A percentile compares a stretch with the other conserved stretches of the same genome.
These are phyloP conservation scores for Crypturellus undulatus DNA, from an alignment of 2,113 vertebrate species.

Conservation along the genomic window DNA sequence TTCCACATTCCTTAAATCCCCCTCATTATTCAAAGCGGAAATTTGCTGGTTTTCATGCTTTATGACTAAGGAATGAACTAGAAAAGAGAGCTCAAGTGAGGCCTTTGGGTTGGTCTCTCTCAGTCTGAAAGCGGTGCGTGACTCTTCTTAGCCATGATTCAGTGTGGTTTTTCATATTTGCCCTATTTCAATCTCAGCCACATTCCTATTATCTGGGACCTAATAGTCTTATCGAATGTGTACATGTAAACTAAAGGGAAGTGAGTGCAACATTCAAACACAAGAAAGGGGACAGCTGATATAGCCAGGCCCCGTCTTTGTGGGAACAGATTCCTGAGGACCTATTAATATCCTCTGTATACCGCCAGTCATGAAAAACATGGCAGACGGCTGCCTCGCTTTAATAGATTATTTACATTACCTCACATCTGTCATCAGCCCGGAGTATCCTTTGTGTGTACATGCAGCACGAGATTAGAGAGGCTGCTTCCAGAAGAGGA, in stretches of 20 bases:
- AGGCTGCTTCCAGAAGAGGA: background rate
- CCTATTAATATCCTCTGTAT: background rate
- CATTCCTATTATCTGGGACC: background rate
- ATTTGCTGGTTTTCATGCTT: background rate
- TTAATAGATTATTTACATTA: background rate
- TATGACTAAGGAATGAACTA: background rate
- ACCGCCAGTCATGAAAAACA: background rate
- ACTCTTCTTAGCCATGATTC: background rate
- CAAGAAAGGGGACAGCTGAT: slow-evolving; percentile 14
- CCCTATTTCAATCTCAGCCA: background rate
- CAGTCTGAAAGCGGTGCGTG: background rate
- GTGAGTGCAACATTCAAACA: background rate
- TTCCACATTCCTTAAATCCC: background rate
- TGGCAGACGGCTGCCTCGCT: background rate
- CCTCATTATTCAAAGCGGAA: background rate
- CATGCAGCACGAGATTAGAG: background rate
- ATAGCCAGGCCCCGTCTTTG: background rate
- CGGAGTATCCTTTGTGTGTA: background rate
- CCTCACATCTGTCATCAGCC: background rate
- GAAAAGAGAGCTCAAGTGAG: background rate
- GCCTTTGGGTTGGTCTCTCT: background rate
- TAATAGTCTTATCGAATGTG: background rate
- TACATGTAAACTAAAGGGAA: background rate
- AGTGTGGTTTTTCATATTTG: background rate
- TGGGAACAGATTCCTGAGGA: background rate